These are phyloP conservation scores for Agonopterix subpropinquella DNA, from an alignment of 2,888 invertebrate species.

Conservation along the genomic window DNA sequence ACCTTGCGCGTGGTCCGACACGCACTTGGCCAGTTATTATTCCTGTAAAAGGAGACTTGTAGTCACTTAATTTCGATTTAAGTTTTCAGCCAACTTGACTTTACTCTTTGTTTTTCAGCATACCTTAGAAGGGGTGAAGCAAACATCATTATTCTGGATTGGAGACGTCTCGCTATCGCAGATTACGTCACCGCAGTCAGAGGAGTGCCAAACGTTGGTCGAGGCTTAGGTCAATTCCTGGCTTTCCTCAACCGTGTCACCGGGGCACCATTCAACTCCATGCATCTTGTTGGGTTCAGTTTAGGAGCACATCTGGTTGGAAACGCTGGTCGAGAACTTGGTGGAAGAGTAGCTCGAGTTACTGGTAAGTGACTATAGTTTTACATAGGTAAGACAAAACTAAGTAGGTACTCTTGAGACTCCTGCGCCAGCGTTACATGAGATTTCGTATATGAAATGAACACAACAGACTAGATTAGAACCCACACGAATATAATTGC, in stretches of 20 bases:
- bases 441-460: no score
- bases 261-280: conserved; percentile 25
- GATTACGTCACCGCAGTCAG: conserved; percentile 33
- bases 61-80: no score
- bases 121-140: conserved; percentile 28
- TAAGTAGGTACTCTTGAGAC: background rate
- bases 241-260: conserved; percentile 28
- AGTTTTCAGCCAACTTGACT: no score
- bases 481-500: no score
- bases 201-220: conserved; percentile 40
- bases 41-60: no score
- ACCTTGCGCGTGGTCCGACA: no score
- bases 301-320: conserved; percentile 57
- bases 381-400: background rate
- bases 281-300: conserved; percentile 58
- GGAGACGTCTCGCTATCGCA: conserved; percentile 31
- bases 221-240: conserved; percentile 46
- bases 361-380: conserved; percentile 31
- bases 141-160: conserved; percentile 49
- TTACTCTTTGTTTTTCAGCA: conserved; percentile 20
- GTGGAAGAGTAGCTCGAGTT: conserved; percentile 36
- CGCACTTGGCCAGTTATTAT: no score
- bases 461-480: no score
- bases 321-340: conserved; percentile 38
- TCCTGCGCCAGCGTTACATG: no score